A percentile compares a stretch with the other conserved stretches of the same genome.
Evolutionary conservation across 2,113 vertebrate species (phyloP).

Genomic region (Daboia siamensis): DNA sequence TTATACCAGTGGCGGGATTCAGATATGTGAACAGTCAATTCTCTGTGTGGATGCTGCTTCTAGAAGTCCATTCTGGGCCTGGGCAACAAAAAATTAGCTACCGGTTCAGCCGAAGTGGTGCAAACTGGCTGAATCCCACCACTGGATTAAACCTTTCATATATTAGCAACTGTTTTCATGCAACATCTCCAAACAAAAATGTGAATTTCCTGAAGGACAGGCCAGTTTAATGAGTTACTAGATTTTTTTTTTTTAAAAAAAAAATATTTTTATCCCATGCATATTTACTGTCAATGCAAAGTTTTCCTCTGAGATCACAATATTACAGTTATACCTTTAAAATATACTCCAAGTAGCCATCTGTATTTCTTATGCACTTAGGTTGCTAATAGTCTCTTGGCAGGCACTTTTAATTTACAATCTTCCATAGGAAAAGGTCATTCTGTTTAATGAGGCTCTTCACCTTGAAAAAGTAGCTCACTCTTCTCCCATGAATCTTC

Average conservation of each 20-base stretch:
- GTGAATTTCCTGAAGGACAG: background rate
- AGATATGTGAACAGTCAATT: too few species aligned
- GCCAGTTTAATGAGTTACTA: background rate
- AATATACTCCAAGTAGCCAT: background rate
- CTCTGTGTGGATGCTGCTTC: too few species aligned
- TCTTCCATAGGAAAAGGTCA: background rate
- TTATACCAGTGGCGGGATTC: background rate
- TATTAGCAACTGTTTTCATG: background rate
- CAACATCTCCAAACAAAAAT: background rate
- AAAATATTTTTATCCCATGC: background rate
- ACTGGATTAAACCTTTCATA: background rate
- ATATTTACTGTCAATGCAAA: background rate
- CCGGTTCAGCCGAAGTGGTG: too few species aligned
- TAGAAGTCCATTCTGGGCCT: too few species aligned
- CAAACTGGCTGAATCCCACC: too few species aligned
- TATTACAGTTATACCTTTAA: background rate
- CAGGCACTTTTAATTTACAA: background rate
- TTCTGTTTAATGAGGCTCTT: background rate
- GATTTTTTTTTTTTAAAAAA: too few species aligned
- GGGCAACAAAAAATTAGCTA: too few species aligned
- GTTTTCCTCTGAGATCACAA: background rate
- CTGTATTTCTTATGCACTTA: background rate
- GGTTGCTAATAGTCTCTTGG: background rate
- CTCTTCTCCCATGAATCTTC: background rate
- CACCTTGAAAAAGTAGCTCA: background rate